These are phyloP conservation scores for Eurosta solidaginis DNA, from an alignment of 1,140 invertebrate genomes.

Conservation along the genomic window DNA sequence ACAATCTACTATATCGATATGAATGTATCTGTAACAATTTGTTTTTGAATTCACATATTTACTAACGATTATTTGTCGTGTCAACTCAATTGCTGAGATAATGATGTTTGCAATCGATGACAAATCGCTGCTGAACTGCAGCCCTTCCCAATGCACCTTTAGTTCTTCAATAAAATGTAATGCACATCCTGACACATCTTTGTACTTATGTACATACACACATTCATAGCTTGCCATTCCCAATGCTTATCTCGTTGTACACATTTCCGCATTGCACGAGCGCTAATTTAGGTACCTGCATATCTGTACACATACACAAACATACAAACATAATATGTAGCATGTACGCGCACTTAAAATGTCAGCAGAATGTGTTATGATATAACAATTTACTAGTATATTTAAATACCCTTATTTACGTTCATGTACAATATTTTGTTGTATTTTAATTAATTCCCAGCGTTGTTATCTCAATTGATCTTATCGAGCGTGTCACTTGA, in stretches of 20 bases:
- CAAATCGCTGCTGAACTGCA: constrained; percentile 25
- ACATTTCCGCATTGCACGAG: constrained; percentile 14
- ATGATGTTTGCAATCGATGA: constrained; percentile 22
- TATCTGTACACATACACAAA: neutral
- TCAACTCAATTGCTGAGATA: constrained; percentile 26
- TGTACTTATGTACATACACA: neutral
- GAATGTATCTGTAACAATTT: neutral
- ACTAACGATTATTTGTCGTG: constrained; percentile 8
- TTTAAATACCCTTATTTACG: neutral
- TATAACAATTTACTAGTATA: constrained; percentile 24
- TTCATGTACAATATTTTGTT: neutral
- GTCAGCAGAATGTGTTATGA: neutral
- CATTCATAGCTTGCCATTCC: neutral
- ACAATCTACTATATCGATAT: neutral
- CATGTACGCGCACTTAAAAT: neutral
- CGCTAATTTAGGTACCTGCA: neutral
- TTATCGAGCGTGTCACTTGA: neutral
- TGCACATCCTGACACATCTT: neutral
- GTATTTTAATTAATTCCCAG: constrained; percentile 15
- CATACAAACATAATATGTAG: neutral
- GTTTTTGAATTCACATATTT: neutral
- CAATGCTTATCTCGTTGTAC: neutral
- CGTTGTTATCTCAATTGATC: neutral
- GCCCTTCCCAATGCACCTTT: neutral
- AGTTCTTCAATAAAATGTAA: neutral